A percentile compares a stretch with the other conserved stretches of the same genome.
phyloP scores from a whole-genome alignment of 2,797 vertebrate genomes.

The Schizopygopsis pylzovi region DNA sequence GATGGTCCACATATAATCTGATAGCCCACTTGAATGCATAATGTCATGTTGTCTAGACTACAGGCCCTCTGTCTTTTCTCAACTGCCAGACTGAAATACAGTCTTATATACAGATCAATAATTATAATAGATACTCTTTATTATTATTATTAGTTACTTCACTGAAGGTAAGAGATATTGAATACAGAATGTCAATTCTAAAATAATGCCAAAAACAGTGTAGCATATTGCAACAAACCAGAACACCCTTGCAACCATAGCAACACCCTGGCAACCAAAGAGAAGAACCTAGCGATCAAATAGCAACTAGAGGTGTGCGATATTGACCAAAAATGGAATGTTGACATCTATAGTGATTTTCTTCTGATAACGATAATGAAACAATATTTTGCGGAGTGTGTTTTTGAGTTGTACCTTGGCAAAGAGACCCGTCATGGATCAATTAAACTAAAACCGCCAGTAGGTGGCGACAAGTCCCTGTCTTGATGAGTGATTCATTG shows the following conservation, averaged over 20 bases:
- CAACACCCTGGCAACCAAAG: background rate
- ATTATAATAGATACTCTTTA: background rate
- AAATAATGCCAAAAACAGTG: background rate
- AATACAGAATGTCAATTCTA: background rate
- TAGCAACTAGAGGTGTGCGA: background rate
- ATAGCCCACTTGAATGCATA: conserved; percentile 39
- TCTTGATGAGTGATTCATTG: background rate
- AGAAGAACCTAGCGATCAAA: background rate
- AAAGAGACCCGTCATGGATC: background rate
- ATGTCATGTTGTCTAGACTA: conserved; percentile 61
- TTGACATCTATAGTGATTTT: background rate
- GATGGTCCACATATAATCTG: conserved; percentile 28
- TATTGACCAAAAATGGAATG: background rate
- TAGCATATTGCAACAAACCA: background rate
- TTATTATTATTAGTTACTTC: background rate
- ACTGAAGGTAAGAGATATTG: background rate
- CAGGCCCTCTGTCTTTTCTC: background rate
- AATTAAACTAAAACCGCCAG: background rate
- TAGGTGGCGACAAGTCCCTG: background rate
- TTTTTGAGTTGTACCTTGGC: background rate
- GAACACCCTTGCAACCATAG: background rate
- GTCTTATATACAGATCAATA: background rate
- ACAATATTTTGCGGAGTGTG: background rate
- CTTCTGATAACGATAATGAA: background rate
- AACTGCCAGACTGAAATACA: background rate